These are phyloP conservation scores for Cottus gobio DNA, from an alignment of 2,113 vertebrate species.

Conservation along the genomic window DNA sequence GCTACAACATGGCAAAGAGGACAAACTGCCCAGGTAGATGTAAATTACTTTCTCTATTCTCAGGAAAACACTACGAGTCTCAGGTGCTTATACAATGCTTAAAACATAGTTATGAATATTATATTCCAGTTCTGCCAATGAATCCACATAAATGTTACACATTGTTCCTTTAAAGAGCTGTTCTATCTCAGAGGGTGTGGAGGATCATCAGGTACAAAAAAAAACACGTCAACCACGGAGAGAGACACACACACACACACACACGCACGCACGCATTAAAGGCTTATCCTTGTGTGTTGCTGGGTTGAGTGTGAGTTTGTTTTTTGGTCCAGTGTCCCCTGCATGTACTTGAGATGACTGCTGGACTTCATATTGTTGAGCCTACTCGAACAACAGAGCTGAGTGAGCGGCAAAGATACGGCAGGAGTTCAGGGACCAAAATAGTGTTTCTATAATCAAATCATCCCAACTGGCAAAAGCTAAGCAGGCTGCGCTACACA, in stretches of 20 bases:
- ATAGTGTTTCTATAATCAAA: constrained; percentile 35
- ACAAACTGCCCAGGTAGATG: not conserved
- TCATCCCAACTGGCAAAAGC: constrained; percentile 8
- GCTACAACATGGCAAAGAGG: too few species aligned
- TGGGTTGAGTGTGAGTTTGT: not conserved
- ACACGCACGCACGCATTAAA: not conserved
- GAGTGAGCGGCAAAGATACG: not conserved
- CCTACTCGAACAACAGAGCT: not conserved
- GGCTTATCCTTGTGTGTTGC: not conserved
- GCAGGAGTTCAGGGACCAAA: constrained; percentile 12
- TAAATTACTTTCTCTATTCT: not conserved
- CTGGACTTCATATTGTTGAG: constrained; percentile 26
- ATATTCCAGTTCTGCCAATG: not conserved
- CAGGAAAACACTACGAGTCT: not conserved
- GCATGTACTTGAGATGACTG: constrained; percentile 5
- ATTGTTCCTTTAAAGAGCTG: too few species aligned
- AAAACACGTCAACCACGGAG: too few species aligned
- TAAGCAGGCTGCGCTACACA: constrained; percentile 22
- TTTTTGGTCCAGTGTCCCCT: constrained; percentile 3
- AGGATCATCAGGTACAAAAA: not conserved
- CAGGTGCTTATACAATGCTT: not conserved
- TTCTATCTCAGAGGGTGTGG: not conserved
- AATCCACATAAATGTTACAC: too few species aligned
- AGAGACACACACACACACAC: not conserved
- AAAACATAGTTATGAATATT: not conserved